Percentiles rank a stretch among this genome's conserved stretches.
Conservation (phyloP, 2,797 vertebrate genomes). For the Aldrovandia affinis region DNA sequence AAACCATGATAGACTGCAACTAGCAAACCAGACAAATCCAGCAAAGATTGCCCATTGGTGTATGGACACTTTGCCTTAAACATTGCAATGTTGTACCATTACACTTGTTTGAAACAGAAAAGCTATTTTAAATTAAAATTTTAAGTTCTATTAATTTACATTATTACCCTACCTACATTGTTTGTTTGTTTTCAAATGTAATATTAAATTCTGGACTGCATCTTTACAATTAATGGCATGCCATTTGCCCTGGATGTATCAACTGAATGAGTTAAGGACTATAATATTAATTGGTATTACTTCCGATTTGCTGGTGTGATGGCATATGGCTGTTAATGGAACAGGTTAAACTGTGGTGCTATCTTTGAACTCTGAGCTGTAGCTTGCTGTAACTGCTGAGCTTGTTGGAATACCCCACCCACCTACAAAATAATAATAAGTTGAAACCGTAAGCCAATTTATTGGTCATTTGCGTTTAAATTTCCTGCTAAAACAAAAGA, state of each 20-base stretch:
- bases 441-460: background rate
- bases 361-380: background rate
- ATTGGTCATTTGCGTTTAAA: slow-evolving; percentile 4
- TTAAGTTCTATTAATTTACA: background rate
- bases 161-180: background rate
- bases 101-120: background rate
- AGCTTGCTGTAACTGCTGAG: too few species aligned
- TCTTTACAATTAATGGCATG: background rate
- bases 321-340: background rate
- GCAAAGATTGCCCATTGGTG: background rate
- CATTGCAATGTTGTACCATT: background rate
- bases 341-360: background rate
- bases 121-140: background rate
- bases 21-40: background rate
- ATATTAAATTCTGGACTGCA: background rate
- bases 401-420: background rate
- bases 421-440: background rate
- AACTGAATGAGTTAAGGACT: background rate
- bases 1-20: background rate
- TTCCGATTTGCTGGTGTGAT: background rate
- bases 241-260: background rate
- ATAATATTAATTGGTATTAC: background rate
- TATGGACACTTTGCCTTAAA: background rate
- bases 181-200: background rate
- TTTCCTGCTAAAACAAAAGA: background rate